A percentile compares a stretch with the other conserved stretches of the same genome.
Conservation (phyloP, 2,113 vertebrate genomes). For the Peromyscus polionotus region DNA sequence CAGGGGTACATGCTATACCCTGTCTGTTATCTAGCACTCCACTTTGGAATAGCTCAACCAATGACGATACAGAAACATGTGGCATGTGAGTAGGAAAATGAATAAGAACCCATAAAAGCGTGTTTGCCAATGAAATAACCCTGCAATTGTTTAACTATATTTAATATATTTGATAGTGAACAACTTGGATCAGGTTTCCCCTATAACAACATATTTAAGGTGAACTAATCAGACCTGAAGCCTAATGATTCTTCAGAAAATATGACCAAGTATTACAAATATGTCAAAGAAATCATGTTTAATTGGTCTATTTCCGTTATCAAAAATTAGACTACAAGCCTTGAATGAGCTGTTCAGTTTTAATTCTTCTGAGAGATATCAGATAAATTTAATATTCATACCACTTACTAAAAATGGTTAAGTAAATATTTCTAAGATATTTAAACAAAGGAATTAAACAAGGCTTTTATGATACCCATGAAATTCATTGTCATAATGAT, state of each 20-base stretch:
- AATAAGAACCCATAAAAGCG: not conserved
- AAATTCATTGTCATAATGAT: not conserved
- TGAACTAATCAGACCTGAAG: not conserved
- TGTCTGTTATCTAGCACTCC: not conserved
- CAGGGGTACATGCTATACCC: not conserved
- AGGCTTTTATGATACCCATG: not conserved
- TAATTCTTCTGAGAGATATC: not conserved
- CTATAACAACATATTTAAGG: not conserved
- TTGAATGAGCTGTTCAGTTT: conserved; percentile 4
- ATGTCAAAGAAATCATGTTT: not conserved
- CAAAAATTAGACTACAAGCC: not conserved
- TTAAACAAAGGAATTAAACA: not conserved
- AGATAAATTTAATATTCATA: not conserved
- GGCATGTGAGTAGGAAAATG: not conserved
- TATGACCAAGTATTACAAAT: not conserved
- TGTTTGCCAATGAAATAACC: not conserved
- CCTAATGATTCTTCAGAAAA: not conserved
- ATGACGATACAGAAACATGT: not conserved
- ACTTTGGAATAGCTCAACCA: not conserved
- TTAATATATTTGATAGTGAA: not conserved
- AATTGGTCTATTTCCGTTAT: not conserved
- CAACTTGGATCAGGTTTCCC: not conserved
- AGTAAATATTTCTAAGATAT: not conserved
- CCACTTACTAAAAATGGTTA: not conserved
- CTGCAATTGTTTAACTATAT: not conserved